Base-by-base conservation (phyloP, 35 echinoderm and acorn worm genomes). In the Diadema setosum region DNA sequence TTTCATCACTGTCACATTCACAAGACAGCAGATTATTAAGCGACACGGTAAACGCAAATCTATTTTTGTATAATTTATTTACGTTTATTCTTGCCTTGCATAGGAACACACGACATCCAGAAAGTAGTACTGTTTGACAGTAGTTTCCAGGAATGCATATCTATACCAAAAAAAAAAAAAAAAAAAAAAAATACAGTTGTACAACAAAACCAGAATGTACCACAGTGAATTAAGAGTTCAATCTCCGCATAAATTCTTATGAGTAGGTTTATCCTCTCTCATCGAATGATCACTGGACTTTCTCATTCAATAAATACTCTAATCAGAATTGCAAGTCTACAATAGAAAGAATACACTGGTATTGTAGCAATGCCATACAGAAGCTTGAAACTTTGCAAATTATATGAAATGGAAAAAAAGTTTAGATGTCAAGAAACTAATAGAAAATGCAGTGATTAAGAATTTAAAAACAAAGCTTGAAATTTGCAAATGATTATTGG, bases 111-210 rank as follows among this genome's bases (percentile, higher is more conserved):
- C 63, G 18, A 27, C 30, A 67, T 67, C 37, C 63, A 67, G 15
- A 67, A 67, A 33, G 30, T 67, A 67, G 63, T 67, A 67, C 63
- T 67, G 63, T 67, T 67, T 67, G 63, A 67, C 63, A 67, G 63
- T 67, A 67, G 37, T 67, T 67, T 67, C 63, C 30, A 60, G 63
- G 63, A 67, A 67, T 67, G 63, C 63, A 67, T 67, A 67, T 67
- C 37, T 34, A 67, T 67, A 67, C 63, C 30, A 67, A 67, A 67
- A 32, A 34, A 29, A 33, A n/a, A n/a, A 31, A 65, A 11, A 65
- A 65, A 65, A 65, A 25, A 32, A 26, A 32, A 33, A 26, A 31
- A 27, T 33, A 67, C 37, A 8, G 20, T n/a, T 67, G 27, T 33
- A 34, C 12, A 67, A 67, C 15, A 63, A 63, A 18, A 33, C 1